Conservation (phyloP, 2,113 vertebrate species). For the Mormoops blainvillei region DNA sequence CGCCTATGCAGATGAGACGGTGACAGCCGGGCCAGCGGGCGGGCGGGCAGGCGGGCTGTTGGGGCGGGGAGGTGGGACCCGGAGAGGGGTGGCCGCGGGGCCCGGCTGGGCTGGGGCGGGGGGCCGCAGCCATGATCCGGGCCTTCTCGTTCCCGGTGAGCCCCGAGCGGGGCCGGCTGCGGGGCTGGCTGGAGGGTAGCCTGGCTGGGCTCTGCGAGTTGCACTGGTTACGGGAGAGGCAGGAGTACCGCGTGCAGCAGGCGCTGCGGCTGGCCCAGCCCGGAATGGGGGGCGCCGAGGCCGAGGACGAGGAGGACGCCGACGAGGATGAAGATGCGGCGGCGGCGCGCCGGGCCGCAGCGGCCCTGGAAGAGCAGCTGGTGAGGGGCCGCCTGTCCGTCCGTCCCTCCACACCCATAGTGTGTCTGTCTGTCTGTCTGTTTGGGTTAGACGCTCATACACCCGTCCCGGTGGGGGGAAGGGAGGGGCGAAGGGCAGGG, state of each 20-base stretch:
- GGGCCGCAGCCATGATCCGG: slow-evolving; percentile 78
- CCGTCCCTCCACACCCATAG: neutral
- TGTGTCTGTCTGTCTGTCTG: slow-evolving; percentile 7
- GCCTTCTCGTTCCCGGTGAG: slow-evolving; percentile 78
- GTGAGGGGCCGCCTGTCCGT: slow-evolving; percentile 66
- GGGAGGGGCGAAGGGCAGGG: neutral
- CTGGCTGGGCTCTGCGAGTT: slow-evolving; percentile 81
- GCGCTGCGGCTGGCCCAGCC: slow-evolving; percentile 76
- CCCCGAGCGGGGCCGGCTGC: slow-evolving; percentile 77
- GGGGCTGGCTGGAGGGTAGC: slow-evolving; percentile 78
- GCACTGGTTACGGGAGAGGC: slow-evolving; percentile 76
- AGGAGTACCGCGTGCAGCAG: slow-evolving; percentile 78
- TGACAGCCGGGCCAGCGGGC: slow-evolving; percentile 76
- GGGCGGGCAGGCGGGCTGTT: slow-evolving; percentile 60
- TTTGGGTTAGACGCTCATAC: slow-evolving; percentile 38
- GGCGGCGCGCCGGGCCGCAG: slow-evolving; percentile 65
- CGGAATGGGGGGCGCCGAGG: slow-evolving; percentile 61
- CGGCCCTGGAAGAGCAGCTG: slow-evolving; percentile 73
- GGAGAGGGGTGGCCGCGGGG: slow-evolving; percentile 65
- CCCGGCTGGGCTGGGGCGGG: slow-evolving; percentile 69
- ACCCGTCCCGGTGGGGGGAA: neutral
- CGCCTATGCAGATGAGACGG: slow-evolving; percentile 76
- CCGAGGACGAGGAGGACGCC: slow-evolving; percentile 73
- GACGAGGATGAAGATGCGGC: slow-evolving; percentile 73
- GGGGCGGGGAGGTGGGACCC: slow-evolving; percentile 64